phyloP scores from a whole-genome alignment of 2,797 vertebrate genomes.

The Rousettus madagascariensis region DNA sequence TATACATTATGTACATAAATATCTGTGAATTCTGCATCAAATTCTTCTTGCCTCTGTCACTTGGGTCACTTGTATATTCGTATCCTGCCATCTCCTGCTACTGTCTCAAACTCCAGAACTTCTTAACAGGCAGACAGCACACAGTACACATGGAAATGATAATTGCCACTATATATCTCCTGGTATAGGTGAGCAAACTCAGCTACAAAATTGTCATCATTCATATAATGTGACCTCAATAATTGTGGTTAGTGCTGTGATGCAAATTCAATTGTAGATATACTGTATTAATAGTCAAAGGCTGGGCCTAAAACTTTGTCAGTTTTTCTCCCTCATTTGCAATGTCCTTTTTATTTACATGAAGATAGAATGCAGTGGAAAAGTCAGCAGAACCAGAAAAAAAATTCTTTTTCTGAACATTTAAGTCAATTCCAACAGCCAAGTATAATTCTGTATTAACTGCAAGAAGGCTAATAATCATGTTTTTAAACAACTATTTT shows the following conservation, averaged over 20 bases:
- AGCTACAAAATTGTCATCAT: neutral
- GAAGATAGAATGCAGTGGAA: neutral
- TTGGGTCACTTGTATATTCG: neutral
- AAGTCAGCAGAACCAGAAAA: neutral
- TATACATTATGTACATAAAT: neutral
- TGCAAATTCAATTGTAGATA: neutral
- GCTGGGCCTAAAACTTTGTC: neutral
- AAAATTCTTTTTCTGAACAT: neutral
- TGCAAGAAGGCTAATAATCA: neutral
- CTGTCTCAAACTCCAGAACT: neutral
- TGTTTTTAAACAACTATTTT: neutral
- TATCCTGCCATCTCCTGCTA: neutral
- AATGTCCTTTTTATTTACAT: neutral
- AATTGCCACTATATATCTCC: neutral
- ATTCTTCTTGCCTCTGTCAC: neutral
- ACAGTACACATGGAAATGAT: neutral
- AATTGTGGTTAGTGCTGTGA: neutral
- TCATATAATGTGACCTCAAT: neutral
- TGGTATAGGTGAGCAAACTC: neutral
- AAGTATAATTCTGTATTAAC: slow-evolving; percentile 19
- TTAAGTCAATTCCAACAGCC: neutral
- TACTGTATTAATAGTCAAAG: neutral
- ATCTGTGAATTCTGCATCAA: neutral
- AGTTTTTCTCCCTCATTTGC: neutral
- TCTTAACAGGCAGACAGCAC: neutral